Conservation (phyloP, 2,113 vertebrate genomes). For the Stomatorhinus ivindoensis region DNA sequence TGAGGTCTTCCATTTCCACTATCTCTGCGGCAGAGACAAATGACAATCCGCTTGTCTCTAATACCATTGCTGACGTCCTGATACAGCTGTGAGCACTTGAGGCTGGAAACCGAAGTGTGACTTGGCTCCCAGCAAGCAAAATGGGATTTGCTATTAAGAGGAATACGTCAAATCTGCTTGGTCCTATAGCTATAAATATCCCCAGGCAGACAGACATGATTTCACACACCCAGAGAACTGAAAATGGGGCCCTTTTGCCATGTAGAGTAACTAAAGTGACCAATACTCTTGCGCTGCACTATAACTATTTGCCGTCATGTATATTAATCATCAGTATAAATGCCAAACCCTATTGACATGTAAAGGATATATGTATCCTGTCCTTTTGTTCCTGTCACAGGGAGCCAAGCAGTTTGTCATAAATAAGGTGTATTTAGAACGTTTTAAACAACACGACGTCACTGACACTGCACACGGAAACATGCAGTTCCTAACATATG, state of each 20-base stretch:
- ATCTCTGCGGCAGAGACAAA: not conserved
- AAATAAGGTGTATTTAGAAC: not conserved
- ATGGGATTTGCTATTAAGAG: conserved; percentile 3
- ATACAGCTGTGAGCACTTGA: conserved; percentile 8
- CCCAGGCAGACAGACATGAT: conserved; percentile 2
- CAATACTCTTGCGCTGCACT: not conserved
- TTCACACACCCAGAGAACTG: not conserved
- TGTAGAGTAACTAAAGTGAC: not conserved
- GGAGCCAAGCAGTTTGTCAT: not conserved
- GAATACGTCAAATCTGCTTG: conserved; percentile 1
- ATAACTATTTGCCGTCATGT: not conserved
- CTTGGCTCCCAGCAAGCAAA: not conserved
- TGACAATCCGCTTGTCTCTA: not conserved
- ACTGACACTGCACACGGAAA: not conserved
- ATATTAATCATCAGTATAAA: not conserved
- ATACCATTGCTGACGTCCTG: not conserved
- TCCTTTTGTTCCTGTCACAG: not conserved
- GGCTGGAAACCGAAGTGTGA: conserved; percentile 3
- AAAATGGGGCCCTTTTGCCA: not conserved
- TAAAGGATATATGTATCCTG: not conserved
- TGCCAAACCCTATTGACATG: not conserved
- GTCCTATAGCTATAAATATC: conserved; percentile 11
- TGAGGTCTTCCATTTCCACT: not conserved
- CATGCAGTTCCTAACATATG: not conserved
- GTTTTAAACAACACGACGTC: not conserved